Evolutionary conservation across 2,888 invertebrate species (phyloP), one percentile per base, ranked within the genome.

Genomic region (Rugalucina vietnamica): DNA sequence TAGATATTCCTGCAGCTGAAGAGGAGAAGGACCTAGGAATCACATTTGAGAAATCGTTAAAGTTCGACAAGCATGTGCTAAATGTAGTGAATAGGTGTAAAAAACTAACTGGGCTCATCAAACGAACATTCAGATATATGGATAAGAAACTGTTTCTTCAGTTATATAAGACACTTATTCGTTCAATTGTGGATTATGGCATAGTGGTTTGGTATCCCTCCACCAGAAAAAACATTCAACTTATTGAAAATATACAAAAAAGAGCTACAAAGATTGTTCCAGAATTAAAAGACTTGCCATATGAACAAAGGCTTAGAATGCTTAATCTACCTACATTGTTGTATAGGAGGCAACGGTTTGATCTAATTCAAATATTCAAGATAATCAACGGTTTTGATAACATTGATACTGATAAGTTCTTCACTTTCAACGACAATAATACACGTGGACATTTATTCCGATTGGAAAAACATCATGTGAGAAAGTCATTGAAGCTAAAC

Each of bases 361-460:
- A 34, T 34, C 65, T 65, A 34, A 65, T 65, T 34, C 34, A 65
- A 34, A 65, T 65, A 5, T 65, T 65, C 21, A 65, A 65, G 65
- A 65, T 65, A 65, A 65, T 65, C 12, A 65, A 65, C 34, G 65
- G 65, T 4, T 65, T 34, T 34, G 65, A 65, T 34, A 65, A 65
- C 34, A 65, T 65, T 65, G 65, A 65, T 65, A 3, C 4, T 18
- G 34, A n/a, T 34, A 34, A 65, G 21, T 65, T 65, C 21, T 65
- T 65, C 65, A 34, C 65, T 65, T 65, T 65, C 21, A 65, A 65
- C 34, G 65, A 34, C 34, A 65, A 65, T 21, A 65, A 34, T 18
- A 65, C 65, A 32, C 65, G 65, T 34, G 65, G 65, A 65, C 65
- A 65, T 34, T 65, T 65, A 65, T 65, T 65, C 65, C 34, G 65